Evolutionary conservation across 2,888 invertebrate species (phyloP), one percentile per base, ranked within the genome.

Genomic region (Cantharis flavilabris): DNA sequence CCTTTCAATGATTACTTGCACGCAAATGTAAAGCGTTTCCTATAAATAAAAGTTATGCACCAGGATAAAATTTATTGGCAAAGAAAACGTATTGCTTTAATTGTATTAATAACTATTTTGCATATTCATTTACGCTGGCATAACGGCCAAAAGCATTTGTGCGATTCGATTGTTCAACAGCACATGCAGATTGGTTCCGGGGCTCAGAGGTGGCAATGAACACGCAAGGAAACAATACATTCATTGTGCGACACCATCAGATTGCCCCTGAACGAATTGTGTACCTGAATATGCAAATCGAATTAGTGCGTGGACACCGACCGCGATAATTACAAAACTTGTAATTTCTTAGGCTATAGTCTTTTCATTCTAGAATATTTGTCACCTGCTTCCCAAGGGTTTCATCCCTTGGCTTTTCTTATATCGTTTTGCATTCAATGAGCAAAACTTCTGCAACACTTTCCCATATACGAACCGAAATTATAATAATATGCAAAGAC

Each of bases 121-220:
- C 83, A 84, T 83, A 81, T 71, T 76, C 74, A 69, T 73, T 78
- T 75, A 67, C 71, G 75, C 71, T 76, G 72, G 72, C 79, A 80
- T 82, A 83, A 83, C 83, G 83, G 83, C 81, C 72, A 75, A 67
- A 74, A 18, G 67, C 74, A 67, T 75, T 80, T 78, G 76, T 73
- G 69, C 76, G 65, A 64, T 71, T 76, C 73, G 75, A 78, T 77
- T 79, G 78, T 76, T 73, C 33, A 75, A 70, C 72, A 63, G 75
- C 77, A 77, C 75, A 87, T 87, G 86, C 87, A 86, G 85, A 87
- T 87, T 86, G 83, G 87, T 86, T 85, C 83, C 86, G 84, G 85
- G 84, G 84, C 84, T 85, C 85, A 83, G 81, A 84, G 83, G 84
- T 83, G 84, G 82, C 83, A 83, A 86, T 85, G 85, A 83, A 83